Conservation (phyloP, 2,113 vertebrate species). For the Condylura cristata region DNA sequence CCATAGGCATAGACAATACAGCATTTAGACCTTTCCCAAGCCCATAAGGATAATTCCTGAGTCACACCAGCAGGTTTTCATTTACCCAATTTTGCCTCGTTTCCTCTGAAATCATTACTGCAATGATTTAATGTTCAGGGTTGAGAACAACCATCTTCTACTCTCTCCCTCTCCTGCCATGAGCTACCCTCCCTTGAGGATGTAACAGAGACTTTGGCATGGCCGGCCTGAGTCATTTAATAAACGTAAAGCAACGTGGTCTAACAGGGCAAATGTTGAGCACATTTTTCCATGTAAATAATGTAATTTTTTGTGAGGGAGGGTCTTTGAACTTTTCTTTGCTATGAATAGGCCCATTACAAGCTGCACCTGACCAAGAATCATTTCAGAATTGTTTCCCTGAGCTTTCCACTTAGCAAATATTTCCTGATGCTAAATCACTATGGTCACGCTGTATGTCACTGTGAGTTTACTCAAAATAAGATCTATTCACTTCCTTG, state of each 20-base stretch:
- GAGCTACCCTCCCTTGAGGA: slow-evolving; percentile 62
- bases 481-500: slow-evolving; percentile 61
- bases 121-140: slow-evolving; percentile 69
- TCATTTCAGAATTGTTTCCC: slow-evolving; percentile 80
- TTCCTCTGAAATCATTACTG: slow-evolving; percentile 77
- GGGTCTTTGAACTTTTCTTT: slow-evolving; percentile 53
- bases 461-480: slow-evolving; percentile 60
- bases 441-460: slow-evolving; percentile 76
- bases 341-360: slow-evolving; percentile 84
- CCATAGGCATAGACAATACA: accelerated
- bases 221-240: slow-evolving; percentile 57
- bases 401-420: slow-evolving; percentile 75
- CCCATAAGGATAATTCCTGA: neutral
- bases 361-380: slow-evolving; percentile 80
- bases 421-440: slow-evolving; percentile 81
- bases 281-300: slow-evolving; percentile 84
- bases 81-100: slow-evolving; percentile 75
- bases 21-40: neutral
- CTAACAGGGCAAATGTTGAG: slow-evolving; percentile 75
- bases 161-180: slow-evolving; percentile 44
- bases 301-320: slow-evolving; percentile 81
- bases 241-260: slow-evolving; percentile 79
- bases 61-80: slow-evolving; percentile 68
- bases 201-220: slow-evolving; percentile 67
- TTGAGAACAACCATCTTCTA: slow-evolving; percentile 61